These are phyloP conservation scores for Enteromius treurensis DNA, from an alignment of 2,797 vertebrate genomes.

Conservation along the genomic window DNA sequence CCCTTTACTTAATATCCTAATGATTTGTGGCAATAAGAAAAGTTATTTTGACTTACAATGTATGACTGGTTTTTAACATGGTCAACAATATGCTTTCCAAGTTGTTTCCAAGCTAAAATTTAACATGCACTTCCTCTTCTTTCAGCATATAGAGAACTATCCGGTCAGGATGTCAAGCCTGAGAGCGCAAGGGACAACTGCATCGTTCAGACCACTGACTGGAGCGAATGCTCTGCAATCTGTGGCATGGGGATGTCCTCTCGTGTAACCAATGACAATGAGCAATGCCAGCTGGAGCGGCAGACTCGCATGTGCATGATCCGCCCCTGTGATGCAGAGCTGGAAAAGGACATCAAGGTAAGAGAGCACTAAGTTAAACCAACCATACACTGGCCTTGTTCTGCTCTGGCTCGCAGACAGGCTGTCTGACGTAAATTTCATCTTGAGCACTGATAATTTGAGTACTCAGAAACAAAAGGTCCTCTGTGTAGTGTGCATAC, in stretches of 20 bases:
- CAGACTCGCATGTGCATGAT: slow-evolving; percentile 80
- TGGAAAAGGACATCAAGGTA: slow-evolving; percentile 76
- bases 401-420: not conserved
- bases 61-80: not conserved
- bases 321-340: slow-evolving; percentile 69
- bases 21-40: not conserved
- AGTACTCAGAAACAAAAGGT: not conserved
- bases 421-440: not conserved
- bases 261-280: slow-evolving; percentile 80
- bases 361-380: slow-evolving; percentile 5
- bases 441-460: not conserved
- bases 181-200: slow-evolving; percentile 78
- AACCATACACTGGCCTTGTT: not conserved
- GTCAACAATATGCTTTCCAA: not conserved
- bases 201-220: slow-evolving; percentile 80
- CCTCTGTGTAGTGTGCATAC: not conserved
- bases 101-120: not conserved
- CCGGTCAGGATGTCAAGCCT: slow-evolving; percentile 45
- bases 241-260: slow-evolving; percentile 81
- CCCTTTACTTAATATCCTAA: not conserved
- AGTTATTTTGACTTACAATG: not conserved
- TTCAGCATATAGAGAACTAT: slow-evolving; percentile 69
- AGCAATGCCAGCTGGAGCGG: slow-evolving; percentile 76
- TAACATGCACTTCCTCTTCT: not conserved
- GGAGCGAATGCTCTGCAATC: slow-evolving; percentile 77